A percentile compares a stretch with the other conserved stretches of the same genome.
Conservation (phyloP, 2,888 invertebrate species). For the Parasteatoda lunata region DNA sequence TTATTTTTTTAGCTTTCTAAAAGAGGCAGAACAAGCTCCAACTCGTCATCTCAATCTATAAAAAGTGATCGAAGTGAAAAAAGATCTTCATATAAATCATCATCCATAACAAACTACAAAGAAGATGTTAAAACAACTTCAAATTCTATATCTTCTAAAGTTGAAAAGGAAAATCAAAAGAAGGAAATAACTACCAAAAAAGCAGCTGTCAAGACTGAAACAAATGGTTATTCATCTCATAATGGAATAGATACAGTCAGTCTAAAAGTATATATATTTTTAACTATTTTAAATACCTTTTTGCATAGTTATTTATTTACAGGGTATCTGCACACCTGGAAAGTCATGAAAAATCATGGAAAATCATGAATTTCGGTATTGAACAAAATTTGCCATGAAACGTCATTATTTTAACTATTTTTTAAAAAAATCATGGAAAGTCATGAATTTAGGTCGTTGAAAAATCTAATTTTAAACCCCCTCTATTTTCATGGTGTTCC, state of each 20-base stretch:
- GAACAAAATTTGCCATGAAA: too few relatives aligned
- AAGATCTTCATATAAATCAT: constrained; percentile 41
- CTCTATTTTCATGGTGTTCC: too few relatives aligned
- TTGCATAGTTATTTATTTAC: too few relatives aligned
- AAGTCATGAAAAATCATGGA: too few relatives aligned
- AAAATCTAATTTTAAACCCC: too few relatives aligned
- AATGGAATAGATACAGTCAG: constrained; percentile 57
- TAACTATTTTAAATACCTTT: too few relatives aligned
- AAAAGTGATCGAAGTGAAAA: constrained; percentile 60
- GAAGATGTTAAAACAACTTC: constrained; percentile 32
- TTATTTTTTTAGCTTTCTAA: constrained; percentile 35
- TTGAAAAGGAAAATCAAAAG: constrained; percentile 40
- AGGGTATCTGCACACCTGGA: too few relatives aligned
- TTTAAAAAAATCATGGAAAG: too few relatives aligned
- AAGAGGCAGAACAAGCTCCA: constrained; percentile 52
- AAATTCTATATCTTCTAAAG: constrained; percentile 32
- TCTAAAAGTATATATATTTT: constrained; percentile 41
- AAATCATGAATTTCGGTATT: too few relatives aligned
- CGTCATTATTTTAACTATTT: too few relatives aligned
- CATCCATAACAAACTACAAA: constrained; percentile 15
- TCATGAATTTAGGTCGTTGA: too few relatives aligned
- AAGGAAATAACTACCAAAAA: constrained; percentile 47
- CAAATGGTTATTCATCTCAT: constrained; percentile 52
- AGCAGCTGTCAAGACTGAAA: constrained; percentile 38
- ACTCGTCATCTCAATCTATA: constrained; percentile 50